Base-by-base conservation (phyloP, 2,888 invertebrate genomes). In the Heliconius ethilla region DNA sequence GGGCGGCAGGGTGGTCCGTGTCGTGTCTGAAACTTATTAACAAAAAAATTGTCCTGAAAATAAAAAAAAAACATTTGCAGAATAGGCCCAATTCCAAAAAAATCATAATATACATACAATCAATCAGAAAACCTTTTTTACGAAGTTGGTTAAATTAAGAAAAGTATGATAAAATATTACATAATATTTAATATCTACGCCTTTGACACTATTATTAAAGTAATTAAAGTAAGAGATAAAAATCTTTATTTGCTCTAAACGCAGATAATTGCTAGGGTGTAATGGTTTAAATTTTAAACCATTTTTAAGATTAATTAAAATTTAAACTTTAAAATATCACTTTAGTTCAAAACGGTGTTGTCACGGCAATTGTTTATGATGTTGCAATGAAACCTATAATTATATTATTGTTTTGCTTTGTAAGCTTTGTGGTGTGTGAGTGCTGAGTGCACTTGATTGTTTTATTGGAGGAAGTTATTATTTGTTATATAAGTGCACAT, bases 381-480 rank as follows among this genome's bases (percentile, higher is more conserved):
- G 22, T 29, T 5, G 4, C 25, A 55, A 29, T 29, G 27, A 55
- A 33, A 70, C 55, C 22, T 70, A n/a, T 70, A 11, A 70, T 70
- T 70, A 70, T 59, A n/a, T 70, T 55, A 13, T 55, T 55, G 29
- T 70, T 18, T 70, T 27, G 51, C 22, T 70, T 45, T 70, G 55
- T 55, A 1, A 29, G 45, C 15, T 45, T 70, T 2, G 37, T 67
- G 29, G 22, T 55, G 22, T 40, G 11, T 40, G 0, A 40, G 29
- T 22, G 22, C 10, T 40, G 40, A n/a, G 29, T 51, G 22, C 18
- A 29, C 70, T 70, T 15, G 10, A 55, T 70, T 25, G 70, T 51
- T 45, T 55, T 37, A 11, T 67, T 13, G 29, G 22, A 37, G 37
- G 37, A 67, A 67, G 67, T 67, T 37, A 22, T 65, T 29, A 18